Conservation (phyloP, 2,797 vertebrate species). For the Heliangelus exortis region DNA sequence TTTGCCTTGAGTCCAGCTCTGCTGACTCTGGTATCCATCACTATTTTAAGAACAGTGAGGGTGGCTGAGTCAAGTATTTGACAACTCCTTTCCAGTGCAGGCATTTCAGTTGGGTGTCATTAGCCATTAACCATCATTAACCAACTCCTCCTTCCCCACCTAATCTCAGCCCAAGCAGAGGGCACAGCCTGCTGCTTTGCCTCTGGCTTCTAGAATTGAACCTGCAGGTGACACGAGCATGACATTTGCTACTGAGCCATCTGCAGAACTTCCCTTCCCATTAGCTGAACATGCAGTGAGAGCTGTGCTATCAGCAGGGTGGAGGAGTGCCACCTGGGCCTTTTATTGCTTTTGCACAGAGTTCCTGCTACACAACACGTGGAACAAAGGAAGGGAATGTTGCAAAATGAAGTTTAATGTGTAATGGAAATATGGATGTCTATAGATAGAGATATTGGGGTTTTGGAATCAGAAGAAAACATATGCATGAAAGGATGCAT, state of each 20-base stretch:
- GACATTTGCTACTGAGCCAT: background rate
- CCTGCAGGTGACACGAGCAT: background rate
- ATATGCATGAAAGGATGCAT: background rate
- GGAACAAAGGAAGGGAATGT: background rate
- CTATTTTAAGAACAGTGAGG: background rate
- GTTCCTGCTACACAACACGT: background rate
- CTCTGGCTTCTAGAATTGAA: background rate
- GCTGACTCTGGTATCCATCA: background rate
- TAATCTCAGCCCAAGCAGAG: background rate
- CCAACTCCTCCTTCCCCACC: background rate
- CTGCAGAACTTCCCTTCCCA: background rate
- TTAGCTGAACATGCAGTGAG: background rate
- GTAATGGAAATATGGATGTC: background rate
- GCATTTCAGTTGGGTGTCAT: background rate
- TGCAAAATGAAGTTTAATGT: background rate
- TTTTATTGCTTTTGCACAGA: background rate
- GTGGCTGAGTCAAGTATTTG: background rate
- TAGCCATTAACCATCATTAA: background rate
- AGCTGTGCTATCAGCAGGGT: background rate
- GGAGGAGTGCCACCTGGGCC: background rate
- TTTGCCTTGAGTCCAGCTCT: background rate
- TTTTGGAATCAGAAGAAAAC: slow-evolving; percentile 4
- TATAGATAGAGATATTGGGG: background rate
- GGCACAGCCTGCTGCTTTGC: background rate
- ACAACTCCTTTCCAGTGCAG: background rate